These are phyloP conservation scores for Vidua macroura DNA, from an alignment of 2,113 vertebrate genomes.

Conservation along the genomic window DNA sequence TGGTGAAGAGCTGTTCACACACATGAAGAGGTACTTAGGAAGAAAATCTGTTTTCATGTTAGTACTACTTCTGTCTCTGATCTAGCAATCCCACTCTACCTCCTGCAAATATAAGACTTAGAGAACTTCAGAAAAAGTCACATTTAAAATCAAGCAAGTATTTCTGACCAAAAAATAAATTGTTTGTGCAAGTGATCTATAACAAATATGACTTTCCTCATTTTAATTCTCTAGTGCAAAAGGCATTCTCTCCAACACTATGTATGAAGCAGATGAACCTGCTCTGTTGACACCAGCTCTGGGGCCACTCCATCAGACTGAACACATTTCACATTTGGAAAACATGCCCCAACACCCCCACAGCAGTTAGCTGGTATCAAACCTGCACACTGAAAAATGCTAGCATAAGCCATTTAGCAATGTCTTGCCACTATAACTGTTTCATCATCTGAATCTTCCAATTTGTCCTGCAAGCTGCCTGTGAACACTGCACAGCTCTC, in stretches of 20 bases:
- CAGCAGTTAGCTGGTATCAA: background rate
- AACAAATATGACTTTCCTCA: background rate
- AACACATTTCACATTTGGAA: background rate
- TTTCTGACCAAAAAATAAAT: background rate
- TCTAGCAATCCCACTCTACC: background rate
- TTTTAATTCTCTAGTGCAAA: background rate
- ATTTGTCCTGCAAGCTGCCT: background rate
- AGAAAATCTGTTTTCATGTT: background rate
- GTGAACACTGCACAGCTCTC: slow-evolving; percentile 60
- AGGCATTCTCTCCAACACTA: background rate
- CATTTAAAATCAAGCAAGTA: background rate
- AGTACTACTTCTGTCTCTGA: background rate
- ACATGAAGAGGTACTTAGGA: background rate
- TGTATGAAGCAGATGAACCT: background rate
- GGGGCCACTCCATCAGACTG: background rate
- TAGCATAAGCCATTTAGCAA: background rate
- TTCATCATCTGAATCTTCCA: background rate
- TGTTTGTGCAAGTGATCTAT: background rate
- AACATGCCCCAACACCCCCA: background rate
- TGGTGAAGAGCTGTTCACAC: background rate
- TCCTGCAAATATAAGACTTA: background rate
- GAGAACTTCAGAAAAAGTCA: background rate
- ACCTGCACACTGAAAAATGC: background rate
- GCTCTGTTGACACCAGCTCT: background rate
- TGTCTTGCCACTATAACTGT: background rate